Evolutionary conservation across 1,140 invertebrate species (phyloP).

Genomic region (Chymomyza costata): DNA sequence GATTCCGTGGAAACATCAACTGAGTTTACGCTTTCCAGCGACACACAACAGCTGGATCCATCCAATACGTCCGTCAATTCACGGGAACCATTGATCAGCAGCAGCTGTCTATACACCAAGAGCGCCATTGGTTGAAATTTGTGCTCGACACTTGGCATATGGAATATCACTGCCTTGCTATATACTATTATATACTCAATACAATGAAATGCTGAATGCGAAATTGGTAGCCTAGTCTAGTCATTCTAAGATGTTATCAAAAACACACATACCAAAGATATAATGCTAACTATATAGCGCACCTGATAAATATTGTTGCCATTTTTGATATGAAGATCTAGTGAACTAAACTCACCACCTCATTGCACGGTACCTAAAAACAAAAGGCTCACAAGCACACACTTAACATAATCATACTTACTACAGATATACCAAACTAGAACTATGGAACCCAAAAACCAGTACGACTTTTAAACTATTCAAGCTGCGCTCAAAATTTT

Average conservation of each 20-base stretch:
- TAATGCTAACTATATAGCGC: conserved; percentile 18
- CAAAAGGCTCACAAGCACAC: no score
- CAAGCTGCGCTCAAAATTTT: no score
- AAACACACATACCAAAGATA: conserved; percentile 10
- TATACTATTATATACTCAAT: no score
- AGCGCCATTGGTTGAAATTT: conserved; percentile 48
- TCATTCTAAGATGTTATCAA: not conserved
- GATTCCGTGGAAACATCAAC: conserved; percentile 71
- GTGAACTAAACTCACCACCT: not conserved
- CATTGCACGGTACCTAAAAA: no score
- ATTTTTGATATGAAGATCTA: conserved; percentile 21
- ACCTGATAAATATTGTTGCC: conserved; percentile 14
- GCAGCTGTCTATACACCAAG: conserved; percentile 55
- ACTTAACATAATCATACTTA: not conserved
- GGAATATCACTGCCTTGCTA: no score
- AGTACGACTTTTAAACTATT: no score
- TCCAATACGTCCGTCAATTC: conserved; percentile 73
- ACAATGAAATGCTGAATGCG: no score
- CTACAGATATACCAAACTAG: no score
- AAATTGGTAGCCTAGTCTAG: no score
- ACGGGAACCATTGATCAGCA: conserved; percentile 67
- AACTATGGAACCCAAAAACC: no score
- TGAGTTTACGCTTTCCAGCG: conserved; percentile 65
- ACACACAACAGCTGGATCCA: conserved; percentile 49
- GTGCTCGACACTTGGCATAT: no score